Base-by-base conservation (phyloP, 2,797 vertebrate genomes). In the Pangasius macronema region DNA sequence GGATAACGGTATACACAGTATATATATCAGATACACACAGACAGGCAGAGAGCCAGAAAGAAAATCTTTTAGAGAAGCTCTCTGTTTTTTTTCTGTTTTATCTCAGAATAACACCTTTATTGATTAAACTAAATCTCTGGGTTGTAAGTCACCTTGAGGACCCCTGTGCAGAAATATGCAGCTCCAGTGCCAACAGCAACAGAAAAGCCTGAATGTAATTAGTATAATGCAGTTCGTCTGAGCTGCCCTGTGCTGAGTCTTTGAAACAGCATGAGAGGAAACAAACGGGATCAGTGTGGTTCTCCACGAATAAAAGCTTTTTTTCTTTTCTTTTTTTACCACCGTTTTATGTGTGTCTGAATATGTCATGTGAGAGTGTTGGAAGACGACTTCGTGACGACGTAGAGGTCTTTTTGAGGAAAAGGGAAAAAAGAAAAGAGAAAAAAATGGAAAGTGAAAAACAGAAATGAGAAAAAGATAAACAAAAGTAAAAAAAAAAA, bases 181-280 rank as follows among this genome's bases (percentile, higher is more conserved):
- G 76, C 57, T 77, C 16, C n/a, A 82, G 42, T 5, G 86, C 81
- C 81, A 86, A 86, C 75, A 84, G 59, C 70, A 89, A 86, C 68
- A 75, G 57, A 76, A 65, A 81, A 84, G 85, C 72, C 83, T 80
- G 88, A 75, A 83, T 87, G 57, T 68, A 88, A 86, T 88, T 85
- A 85, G 70, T 39, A 30, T 57, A 76, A 39, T 68, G 76, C 70
- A 49, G 27, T 76, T 85, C 51, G 68, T 53, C 30, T 68, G 36
- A 59, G 76, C 68, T 46, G 76, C 67, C 55, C 55, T 36, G 42
- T 42, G 27, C 70, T 7, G 22, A 14, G 36, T 30, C 53, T 85
- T 59, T 80, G 49, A 84, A 87, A 73, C 30, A 75, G 46, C 73
- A 57, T 36, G 86, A 87, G 73, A 79, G 33, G 82, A 84, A 84